Evolutionary conservation across 2,888 invertebrate species (phyloP).

Genomic region (Peribatodes rhomboidaria): DNA sequence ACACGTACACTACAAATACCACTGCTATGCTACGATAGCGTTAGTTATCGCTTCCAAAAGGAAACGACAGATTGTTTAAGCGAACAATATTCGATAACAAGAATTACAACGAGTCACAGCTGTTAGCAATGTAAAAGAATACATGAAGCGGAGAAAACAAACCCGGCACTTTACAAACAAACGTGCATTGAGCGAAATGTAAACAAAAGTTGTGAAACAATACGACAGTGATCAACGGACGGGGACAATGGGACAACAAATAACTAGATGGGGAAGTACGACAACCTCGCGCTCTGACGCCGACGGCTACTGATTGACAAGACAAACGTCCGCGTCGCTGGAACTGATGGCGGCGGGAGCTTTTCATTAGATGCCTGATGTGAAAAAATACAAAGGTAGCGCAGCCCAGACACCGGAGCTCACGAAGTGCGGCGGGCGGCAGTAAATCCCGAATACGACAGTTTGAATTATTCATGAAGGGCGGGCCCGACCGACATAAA

Average conservation of each 20-base stretch:
- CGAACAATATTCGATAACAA: constrained; percentile 66
- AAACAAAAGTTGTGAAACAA: constrained; percentile 82
- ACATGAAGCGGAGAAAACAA: constrained; percentile 69
- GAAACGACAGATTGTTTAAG: constrained; percentile 58
- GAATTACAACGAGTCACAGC: constrained; percentile 65
- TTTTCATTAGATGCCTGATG: constrained; percentile 72
- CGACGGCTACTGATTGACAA: constrained; percentile 77
- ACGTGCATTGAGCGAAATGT: constrained; percentile 72
- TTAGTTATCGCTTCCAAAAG: constrained; percentile 52
- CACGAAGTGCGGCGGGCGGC: constrained; percentile 46
- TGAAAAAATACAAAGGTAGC: constrained; percentile 65
- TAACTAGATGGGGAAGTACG: constrained; percentile 76
- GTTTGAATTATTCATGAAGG: constrained; percentile 76
- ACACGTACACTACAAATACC: constrained; percentile 29
- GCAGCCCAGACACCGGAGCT: constrained; percentile 53
- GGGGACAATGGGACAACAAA: constrained; percentile 81
- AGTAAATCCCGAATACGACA: constrained; percentile 68
- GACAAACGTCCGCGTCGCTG: constrained; percentile 75
- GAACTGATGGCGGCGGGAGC: constrained; percentile 65
- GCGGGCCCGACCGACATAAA: constrained; percentile 50
- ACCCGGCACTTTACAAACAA: constrained; percentile 72
- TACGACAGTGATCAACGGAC: constrained; percentile 75
- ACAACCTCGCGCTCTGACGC: constrained; percentile 61
- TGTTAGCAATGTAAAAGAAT: constrained; percentile 68
- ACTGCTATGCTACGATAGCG: constrained; percentile 47